Evolutionary conservation across 2,797 vertebrate species (phyloP), one percentile per base, ranked within the genome.

Genomic region (Gymnodraco acuticeps): DNA sequence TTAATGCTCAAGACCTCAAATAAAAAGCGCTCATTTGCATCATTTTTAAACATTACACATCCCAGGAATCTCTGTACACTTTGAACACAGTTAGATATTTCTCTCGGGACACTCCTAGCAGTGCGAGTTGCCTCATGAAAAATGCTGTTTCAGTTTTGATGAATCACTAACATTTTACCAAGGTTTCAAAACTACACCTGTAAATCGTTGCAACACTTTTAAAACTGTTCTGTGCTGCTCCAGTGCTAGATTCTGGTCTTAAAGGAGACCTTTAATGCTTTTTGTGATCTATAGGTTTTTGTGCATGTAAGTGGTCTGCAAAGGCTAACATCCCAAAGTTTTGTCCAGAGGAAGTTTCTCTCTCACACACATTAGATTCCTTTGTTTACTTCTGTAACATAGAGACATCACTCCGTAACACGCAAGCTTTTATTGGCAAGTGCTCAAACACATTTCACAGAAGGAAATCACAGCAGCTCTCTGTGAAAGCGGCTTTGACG

Each of bases 41-140:
- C 3, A 62, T 75, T 79, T 27, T 83, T 56, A 55, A 67, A 65
- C 45, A 63, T 56, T n/a, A 55, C 53, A 64, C 62, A 64, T 70
- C 68, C 27, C 56, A 41, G 23, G 73, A 77, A 68, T 64, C 54
- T 41, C 14, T 54, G n/a, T 71, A 77, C 45, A 73, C 74, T 86
- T 77, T 53, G 61, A 60, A 70, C 45, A 61, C 55, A 27, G 61
- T 64, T 75, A 48, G 52, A 68, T 48, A 38, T 73, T 76, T 78
- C 75, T 81, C 47, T 3, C 2, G 50, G 55, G 71, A 72, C 9
- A 13, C 46, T 72, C 20, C 56, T 2, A 54, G 68, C 23, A 13
- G 17, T 46, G 61, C 15, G 56, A 56, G 15, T 72, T 38, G 27
- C 48, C 46, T 77, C n/a, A 33, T 74, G 55, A 63, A 81, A 87